Evolutionary conservation across 2,113 vertebrate species (phyloP).

Genomic region (Nicator chloris): DNA sequence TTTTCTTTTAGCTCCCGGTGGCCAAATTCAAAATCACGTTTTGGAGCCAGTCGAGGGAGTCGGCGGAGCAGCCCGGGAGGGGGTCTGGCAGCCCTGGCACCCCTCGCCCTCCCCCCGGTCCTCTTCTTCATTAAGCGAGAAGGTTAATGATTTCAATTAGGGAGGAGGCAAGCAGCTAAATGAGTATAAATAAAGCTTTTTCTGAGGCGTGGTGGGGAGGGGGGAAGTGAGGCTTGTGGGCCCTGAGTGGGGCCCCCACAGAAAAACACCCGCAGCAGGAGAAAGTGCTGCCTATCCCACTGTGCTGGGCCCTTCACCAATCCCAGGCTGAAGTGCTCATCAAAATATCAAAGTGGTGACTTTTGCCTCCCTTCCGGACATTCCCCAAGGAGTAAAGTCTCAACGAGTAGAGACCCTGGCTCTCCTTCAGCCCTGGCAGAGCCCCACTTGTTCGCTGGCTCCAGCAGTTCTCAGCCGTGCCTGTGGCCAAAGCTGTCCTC

Average conservation of each 20-base stretch:
- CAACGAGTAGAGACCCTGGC: not conserved
- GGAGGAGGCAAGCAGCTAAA: constrained; percentile 52
- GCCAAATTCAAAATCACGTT: constrained; percentile 9
- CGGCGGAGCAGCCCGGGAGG: not conserved
- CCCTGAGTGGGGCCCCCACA: not conserved
- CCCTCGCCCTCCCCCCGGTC: not conserved
- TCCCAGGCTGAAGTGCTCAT: not conserved
- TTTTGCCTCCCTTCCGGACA: not conserved
- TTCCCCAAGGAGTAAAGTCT: not conserved
- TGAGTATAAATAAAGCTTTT: constrained; percentile 59
- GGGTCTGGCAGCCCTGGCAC: not conserved
- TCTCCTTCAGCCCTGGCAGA: not conserved
- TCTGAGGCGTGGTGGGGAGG: not conserved
- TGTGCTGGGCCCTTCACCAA: rapidly evolving
- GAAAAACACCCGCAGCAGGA: not conserved
- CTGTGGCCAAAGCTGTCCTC: not conserved
- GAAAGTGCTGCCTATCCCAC: rapidly evolving
- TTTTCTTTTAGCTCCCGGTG: not conserved
- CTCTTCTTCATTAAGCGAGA: constrained; percentile 66
- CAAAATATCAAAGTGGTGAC: not conserved
- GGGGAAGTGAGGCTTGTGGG: rapidly evolving
- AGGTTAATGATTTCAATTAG: constrained; percentile 68
- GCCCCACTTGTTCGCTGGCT: rapidly evolving
- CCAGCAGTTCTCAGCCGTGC: rapidly evolving
- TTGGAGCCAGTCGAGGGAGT: not conserved